Evolutionary conservation across 2,888 invertebrate species (phyloP).

Genomic region (Melipona beecheii): DNA sequence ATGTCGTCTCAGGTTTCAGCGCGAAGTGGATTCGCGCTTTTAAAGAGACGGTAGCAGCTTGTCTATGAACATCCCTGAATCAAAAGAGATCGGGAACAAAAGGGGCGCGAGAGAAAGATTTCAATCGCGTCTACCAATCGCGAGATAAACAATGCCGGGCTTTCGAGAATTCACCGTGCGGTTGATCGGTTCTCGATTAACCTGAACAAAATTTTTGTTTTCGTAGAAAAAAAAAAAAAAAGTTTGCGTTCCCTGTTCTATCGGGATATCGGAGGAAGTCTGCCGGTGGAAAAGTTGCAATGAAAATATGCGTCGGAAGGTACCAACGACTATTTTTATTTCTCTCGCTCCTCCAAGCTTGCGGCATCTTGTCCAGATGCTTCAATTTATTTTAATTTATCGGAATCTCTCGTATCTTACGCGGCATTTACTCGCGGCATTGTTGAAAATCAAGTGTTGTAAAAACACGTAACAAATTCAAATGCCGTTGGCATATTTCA

Average conservation of each 20-base stretch:
- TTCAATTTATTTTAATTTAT: not conserved
- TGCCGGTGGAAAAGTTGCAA: slow-evolving; percentile 28
- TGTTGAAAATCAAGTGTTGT: not conserved
- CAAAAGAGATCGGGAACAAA: slow-evolving; percentile 65
- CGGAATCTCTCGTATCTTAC: not conserved
- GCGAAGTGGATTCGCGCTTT: slow-evolving; percentile 43
- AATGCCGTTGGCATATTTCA: not conserved
- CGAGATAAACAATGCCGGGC: slow-evolving; percentile 75
- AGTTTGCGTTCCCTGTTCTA: slow-evolving; percentile 32
- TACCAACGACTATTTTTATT: slow-evolving; percentile 1
- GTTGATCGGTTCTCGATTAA: slow-evolving; percentile 80
- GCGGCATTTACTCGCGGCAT: not conserved
- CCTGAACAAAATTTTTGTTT: slow-evolving; percentile 73
- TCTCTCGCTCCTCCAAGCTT: not conserved
- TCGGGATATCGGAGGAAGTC: slow-evolving; percentile 49
- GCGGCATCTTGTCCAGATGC: not conserved
- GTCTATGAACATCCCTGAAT: slow-evolving; percentile 63
- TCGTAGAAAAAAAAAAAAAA: slow-evolving; percentile 27
- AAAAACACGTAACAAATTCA: not conserved
- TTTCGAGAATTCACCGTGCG: slow-evolving; percentile 74
- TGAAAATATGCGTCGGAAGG: slow-evolving; percentile 23
- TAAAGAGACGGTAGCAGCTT: slow-evolving; percentile 67
- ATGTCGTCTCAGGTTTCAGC: slow-evolving; percentile 41
- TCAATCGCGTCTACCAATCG: slow-evolving; percentile 79
- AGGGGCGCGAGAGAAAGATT: slow-evolving; percentile 73